Conservation (phyloP, 2,888 invertebrate genomes). For the Masnerella sp. region DNA sequence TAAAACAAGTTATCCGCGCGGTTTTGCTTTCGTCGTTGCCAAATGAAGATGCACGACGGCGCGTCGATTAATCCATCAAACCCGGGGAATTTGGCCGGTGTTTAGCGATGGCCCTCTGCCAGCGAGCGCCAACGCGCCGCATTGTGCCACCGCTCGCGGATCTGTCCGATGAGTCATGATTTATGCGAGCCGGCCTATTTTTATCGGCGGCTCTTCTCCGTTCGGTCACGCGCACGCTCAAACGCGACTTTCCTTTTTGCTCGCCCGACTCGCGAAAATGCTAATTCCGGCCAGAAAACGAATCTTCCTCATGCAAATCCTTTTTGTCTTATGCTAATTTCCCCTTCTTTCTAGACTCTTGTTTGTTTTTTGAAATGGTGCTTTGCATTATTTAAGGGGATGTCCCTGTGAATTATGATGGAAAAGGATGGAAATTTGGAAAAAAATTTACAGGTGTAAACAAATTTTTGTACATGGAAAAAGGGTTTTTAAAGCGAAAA, state of each 20-base stretch:
- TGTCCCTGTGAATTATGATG: too few relatives aligned
- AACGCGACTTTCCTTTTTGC: constrained; percentile 39
- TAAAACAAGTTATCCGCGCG: constrained; percentile 9
- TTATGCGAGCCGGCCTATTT: constrained; percentile 48
- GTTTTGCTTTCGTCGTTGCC: constrained; percentile 8
- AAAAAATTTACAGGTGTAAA: too few relatives aligned
- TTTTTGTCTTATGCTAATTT: too few relatives aligned
- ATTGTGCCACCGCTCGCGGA: constrained; percentile 36
- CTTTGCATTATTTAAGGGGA: too few relatives aligned
- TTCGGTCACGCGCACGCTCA: constrained; percentile 17
- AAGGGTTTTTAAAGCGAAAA: too few relatives aligned
- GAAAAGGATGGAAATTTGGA: too few relatives aligned
- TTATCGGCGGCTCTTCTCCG: constrained; percentile 39
- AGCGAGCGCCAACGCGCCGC: constrained; percentile 23
- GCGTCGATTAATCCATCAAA: constrained; percentile 45
- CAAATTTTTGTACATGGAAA: too few relatives aligned
- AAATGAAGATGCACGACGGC: constrained; percentile 28
- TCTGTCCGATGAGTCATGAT: constrained; percentile 51
- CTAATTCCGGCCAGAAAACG: neutral
- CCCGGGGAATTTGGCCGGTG: constrained; percentile 27
- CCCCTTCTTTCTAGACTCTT: too few relatives aligned
- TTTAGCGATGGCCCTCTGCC: constrained; percentile 46
- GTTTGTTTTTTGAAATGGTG: too few relatives aligned
- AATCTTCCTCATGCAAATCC: too few relatives aligned
- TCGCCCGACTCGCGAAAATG: neutral